Conservation (phyloP, 2,888 invertebrate species). For the Habroteleia sp. region DNA sequence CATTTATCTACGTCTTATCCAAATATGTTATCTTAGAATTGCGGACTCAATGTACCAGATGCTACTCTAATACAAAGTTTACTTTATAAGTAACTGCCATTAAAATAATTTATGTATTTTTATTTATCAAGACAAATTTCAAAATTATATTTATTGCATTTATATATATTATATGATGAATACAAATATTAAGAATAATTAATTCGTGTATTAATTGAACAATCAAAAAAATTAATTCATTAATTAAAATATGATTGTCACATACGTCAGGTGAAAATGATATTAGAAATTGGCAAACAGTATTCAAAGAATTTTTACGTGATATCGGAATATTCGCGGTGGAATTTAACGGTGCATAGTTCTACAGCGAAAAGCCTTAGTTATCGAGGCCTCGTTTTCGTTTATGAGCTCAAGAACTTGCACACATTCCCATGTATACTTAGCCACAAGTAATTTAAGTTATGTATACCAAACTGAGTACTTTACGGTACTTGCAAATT, state of each 20-base stretch:
- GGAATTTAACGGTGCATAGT: constrained; percentile 22
- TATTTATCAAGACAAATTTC: too few relatives aligned
- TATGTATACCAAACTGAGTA: constrained; percentile 35
- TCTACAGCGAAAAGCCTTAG: constrained; percentile 18
- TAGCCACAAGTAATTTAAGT: constrained; percentile 37
- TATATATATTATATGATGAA: too few relatives aligned
- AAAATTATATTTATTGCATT: too few relatives aligned
- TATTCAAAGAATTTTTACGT: constrained; percentile 11
- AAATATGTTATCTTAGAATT: constrained; percentile 35
- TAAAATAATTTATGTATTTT: too few relatives aligned
- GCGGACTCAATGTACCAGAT: constrained; percentile 34
- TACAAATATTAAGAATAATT: too few relatives aligned
- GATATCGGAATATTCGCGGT: constrained; percentile 16
- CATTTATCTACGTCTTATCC: constrained; percentile 50
- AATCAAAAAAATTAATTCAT: too few relatives aligned
- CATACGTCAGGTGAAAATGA: too few relatives aligned
- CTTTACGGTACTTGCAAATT: constrained; percentile 19
- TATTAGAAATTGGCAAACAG: too few relatives aligned
- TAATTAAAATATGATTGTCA: too few relatives aligned
- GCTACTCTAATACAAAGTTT: constrained; percentile 12
- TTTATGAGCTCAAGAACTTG: constrained; percentile 39
- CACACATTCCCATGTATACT: constrained; percentile 37
- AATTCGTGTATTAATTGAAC: too few relatives aligned
- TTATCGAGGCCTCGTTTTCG: constrained; percentile 44
- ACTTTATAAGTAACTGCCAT: too few relatives aligned